A percentile compares a stretch with the other conserved stretches of the same genome.
Evolutionary conservation across 2,888 invertebrate genomes (phyloP).

Genomic region (Thymelicus sylvestris): DNA sequence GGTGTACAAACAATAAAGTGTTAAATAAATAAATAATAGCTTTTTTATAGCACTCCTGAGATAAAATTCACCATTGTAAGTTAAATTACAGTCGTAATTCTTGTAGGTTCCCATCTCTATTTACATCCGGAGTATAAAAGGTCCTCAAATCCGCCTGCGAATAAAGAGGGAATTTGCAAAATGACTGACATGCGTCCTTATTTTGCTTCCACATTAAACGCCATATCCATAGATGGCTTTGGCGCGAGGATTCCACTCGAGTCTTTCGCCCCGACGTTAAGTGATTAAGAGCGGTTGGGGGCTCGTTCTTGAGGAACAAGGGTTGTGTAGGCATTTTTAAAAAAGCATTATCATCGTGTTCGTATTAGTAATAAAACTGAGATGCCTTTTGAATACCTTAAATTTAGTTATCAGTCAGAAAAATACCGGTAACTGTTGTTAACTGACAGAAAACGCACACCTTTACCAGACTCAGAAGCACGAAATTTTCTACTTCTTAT

Average conservation of each 20-base stretch:
- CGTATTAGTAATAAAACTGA: neutral
- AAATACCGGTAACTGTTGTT: too few relatives aligned
- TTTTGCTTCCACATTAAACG: conserved; percentile 35
- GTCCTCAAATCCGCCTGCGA: conserved; percentile 14
- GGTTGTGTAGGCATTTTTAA: conserved; percentile 25
- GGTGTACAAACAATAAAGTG: too few relatives aligned
- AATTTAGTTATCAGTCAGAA: too few relatives aligned
- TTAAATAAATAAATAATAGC: neutral
- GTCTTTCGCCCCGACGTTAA: conserved; percentile 26
- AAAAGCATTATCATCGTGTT: neutral
- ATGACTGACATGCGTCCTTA: conserved; percentile 36
- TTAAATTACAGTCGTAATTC: conserved; percentile 3
- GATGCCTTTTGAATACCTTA: too few relatives aligned
- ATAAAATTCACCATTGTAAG: neutral
- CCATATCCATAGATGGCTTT: conserved; percentile 35
- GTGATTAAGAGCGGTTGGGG: conserved; percentile 36
- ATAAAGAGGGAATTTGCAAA: conserved; percentile 31
- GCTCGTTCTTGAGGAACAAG: conserved; percentile 12
- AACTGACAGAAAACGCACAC: too few relatives aligned
- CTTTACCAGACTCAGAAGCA: too few relatives aligned
- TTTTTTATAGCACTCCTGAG: neutral
- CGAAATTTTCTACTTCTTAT: too few relatives aligned
- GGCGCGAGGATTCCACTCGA: conserved; percentile 34
- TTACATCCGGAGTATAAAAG: conserved; percentile 53
- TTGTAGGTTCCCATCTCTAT: conserved; percentile 30